Percentiles rank a stretch among this genome's conserved stretches.
phyloP scores from a whole-genome alignment of 1,140 invertebrate species.

The Magallana angulata region DNA sequence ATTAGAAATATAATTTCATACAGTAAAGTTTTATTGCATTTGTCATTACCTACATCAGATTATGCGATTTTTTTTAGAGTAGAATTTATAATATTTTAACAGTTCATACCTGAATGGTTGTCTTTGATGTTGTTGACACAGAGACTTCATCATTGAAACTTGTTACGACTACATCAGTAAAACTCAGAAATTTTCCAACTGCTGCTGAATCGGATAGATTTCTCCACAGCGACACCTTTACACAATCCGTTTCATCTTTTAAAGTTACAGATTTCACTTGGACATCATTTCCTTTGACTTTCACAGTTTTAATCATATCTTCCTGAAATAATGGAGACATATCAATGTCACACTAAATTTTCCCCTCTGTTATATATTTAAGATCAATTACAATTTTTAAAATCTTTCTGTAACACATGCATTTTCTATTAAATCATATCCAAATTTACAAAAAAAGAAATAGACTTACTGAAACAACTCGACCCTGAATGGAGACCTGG shows the following conservation, averaged over 20 bases:
- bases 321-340: too few species aligned
- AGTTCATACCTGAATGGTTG: background rate
- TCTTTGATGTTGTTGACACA: background rate
- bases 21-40: background rate
- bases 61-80: too few species aligned
- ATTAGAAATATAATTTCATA: background rate
- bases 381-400: background rate
- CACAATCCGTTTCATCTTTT: background rate
- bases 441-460: background rate
- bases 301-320: too few species aligned
- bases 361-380: too few species aligned
- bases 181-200: slow-evolving; percentile 7
- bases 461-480: slow-evolving; percentile 10
- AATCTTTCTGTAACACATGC: background rate
- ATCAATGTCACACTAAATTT: too few species aligned
- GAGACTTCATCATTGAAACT: slow-evolving; percentile 5
- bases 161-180: background rate
- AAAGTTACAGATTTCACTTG: background rate
- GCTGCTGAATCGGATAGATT: background rate
- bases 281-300: background rate
- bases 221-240: background rate
- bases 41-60: background rate
- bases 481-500: background rate
- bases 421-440: too few species aligned
- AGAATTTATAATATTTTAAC: too few species aligned